A percentile compares a stretch with the other conserved stretches of the same genome.
Evolutionary conservation across 2,888 invertebrate species (phyloP).

Genomic region (Callinectes sapidus): DNA sequence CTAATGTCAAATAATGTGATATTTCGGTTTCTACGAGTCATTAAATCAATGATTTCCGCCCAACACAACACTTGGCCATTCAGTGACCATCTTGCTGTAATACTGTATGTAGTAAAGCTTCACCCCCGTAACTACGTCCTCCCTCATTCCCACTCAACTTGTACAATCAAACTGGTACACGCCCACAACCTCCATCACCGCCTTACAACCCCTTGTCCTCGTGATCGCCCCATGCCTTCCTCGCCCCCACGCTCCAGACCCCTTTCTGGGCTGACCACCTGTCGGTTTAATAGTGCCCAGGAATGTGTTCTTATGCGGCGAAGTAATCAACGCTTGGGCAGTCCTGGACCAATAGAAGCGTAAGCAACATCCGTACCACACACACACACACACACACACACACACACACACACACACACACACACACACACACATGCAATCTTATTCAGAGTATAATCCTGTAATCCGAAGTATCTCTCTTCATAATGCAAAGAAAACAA

Average conservation of each 20-base stretch:
- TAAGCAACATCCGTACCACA: neutral
- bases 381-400: constrained; percentile 36
- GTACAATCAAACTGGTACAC: neutral
- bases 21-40: neutral
- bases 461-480: neutral
- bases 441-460: neutral
- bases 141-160: neutral
- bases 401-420: constrained; percentile 50
- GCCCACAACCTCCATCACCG: neutral
- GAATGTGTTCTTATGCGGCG: constrained; percentile 23
- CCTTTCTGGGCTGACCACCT: constrained; percentile 21
- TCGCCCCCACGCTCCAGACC: neutral
- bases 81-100: neutral
- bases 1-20: too few species aligned
- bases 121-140: neutral
- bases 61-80: neutral
- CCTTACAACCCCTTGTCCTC: neutral
- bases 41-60: neutral
- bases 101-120: neutral
- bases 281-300: constrained; percentile 19
- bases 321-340: neutral
- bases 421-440: too few species aligned
- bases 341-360: neutral
- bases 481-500: neutral
- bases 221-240: neutral